phyloP scores from a whole-genome alignment of 2,888 invertebrate genomes.

The Hirudinaria manillensis region DNA sequence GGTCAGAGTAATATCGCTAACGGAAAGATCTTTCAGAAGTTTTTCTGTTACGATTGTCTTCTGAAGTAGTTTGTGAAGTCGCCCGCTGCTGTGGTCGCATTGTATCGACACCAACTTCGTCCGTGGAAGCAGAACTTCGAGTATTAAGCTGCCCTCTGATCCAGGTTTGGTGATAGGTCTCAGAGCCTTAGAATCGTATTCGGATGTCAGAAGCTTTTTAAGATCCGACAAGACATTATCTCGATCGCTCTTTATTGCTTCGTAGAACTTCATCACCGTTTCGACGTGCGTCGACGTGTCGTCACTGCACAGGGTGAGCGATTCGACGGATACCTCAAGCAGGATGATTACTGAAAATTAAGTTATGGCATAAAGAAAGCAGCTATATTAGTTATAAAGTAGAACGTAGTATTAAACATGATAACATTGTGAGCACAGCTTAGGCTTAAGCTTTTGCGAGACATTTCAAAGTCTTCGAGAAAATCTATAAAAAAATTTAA shows the following conservation, averaged over 20 bases:
- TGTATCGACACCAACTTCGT: neutral
- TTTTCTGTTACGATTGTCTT: neutral
- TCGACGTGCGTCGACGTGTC: neutral
- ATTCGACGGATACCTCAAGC: neutral
- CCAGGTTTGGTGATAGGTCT: neutral
- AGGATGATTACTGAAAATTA: neutral
- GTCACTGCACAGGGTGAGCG: neutral
- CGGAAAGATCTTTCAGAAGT: neutral
- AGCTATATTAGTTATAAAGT: too few relatives aligned
- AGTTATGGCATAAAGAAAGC: neutral
- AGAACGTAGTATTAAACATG: too few relatives aligned
- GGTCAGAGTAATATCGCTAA: neutral
- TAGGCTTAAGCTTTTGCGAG: neutral
- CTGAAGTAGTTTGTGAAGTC: neutral
- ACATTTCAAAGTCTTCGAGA: neutral
- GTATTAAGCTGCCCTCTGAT: neutral
- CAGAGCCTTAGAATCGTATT: slow-evolving; percentile 7
- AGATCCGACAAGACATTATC: neutral
- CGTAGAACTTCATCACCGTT: slow-evolving; percentile 5
- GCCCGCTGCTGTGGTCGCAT: neutral
- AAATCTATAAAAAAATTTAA: neutral
- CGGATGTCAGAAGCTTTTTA: neutral
- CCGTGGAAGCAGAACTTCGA: neutral
- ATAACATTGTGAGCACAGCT: too few relatives aligned
- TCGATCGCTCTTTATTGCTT: neutral